Evolutionary conservation across 92 coral and sea anemone genomes (phyloP).

Genomic region (Umimayanthus chanpuru): DNA sequence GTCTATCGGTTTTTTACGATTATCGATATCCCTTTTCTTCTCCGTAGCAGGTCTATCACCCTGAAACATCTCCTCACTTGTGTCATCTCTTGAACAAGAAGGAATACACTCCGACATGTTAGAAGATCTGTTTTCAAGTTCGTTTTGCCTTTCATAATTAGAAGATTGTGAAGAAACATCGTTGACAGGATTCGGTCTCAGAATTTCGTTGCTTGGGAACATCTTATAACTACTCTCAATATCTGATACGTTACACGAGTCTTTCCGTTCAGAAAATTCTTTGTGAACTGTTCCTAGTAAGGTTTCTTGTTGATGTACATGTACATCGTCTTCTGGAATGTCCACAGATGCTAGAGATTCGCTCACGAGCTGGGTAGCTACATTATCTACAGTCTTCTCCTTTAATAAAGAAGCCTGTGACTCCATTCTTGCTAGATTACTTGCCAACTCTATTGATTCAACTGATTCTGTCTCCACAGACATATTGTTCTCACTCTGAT

Average conservation of each 20-base stretch:
- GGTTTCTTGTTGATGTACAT: not conserved
- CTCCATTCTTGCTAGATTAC: too few species aligned
- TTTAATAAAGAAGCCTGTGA: not conserved
- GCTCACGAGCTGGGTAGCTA: not conserved
- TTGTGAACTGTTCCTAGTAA: not conserved
- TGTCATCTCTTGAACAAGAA: not conserved
- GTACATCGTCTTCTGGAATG: not conserved
- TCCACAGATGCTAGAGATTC: not conserved
- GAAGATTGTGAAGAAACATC: not conserved
- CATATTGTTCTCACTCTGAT: not conserved
- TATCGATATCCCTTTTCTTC: not conserved
- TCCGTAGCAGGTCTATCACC: too few species aligned
- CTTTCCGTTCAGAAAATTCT: not conserved
- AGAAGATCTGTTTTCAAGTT: not conserved
- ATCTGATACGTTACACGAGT: not conserved
- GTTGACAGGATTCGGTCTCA: not conserved
- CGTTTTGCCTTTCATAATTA: not conserved
- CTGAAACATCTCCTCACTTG: not conserved
- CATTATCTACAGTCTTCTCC: not conserved
- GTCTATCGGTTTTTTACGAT: not conserved
- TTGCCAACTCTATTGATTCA: not conserved
- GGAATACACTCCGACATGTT: not conserved
- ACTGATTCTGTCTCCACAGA: not conserved
- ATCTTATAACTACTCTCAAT: not conserved
- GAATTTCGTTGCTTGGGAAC: not conserved